Evolutionary conservation across 2,113 vertebrate genomes (phyloP).

Genomic region (Diadophis punctatus): DNA sequence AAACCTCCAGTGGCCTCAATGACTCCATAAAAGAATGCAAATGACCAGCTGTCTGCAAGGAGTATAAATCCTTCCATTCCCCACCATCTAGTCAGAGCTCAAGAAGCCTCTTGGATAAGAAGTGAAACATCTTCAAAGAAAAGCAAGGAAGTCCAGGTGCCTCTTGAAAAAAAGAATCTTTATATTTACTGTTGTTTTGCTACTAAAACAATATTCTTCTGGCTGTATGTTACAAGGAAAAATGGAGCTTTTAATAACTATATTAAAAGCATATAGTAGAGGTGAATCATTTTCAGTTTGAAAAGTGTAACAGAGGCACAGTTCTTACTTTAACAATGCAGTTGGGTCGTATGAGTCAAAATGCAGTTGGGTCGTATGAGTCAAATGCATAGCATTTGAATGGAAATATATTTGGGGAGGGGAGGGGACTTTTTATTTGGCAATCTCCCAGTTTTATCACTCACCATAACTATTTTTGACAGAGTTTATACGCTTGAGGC

Average conservation of each 20-base stretch:
- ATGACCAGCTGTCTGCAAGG: background rate
- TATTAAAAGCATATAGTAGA: conserved; percentile 1
- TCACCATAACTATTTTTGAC: conserved; percentile 36
- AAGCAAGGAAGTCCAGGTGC: background rate
- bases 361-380: too few relatives aligned
- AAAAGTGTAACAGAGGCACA: conserved; percentile 38
- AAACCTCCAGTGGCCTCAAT: background rate
- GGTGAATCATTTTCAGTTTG: background rate
- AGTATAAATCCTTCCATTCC: background rate
- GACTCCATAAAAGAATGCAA: background rate
- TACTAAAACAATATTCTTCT: background rate
- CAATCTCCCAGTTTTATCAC: conserved; percentile 38
- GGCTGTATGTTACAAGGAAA: background rate
- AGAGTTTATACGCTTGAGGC: conserved; percentile 36
- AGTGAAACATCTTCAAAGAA: background rate
- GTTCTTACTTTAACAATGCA: conserved; percentile 47
- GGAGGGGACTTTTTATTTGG: conserved; percentile 48
- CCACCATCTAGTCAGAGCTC: background rate
- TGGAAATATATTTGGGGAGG: conserved; percentile 54
- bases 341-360: conserved; percentile 47
- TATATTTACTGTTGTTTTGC: background rate
- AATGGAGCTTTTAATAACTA: too few relatives aligned
- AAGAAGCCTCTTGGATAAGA: background rate
- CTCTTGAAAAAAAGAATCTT: background rate
- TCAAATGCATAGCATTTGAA: conserved; percentile 23